These are phyloP conservation scores for Sceliomorpha sp. DNA, from an alignment of 2,888 invertebrate species.

Conservation along the genomic window DNA sequence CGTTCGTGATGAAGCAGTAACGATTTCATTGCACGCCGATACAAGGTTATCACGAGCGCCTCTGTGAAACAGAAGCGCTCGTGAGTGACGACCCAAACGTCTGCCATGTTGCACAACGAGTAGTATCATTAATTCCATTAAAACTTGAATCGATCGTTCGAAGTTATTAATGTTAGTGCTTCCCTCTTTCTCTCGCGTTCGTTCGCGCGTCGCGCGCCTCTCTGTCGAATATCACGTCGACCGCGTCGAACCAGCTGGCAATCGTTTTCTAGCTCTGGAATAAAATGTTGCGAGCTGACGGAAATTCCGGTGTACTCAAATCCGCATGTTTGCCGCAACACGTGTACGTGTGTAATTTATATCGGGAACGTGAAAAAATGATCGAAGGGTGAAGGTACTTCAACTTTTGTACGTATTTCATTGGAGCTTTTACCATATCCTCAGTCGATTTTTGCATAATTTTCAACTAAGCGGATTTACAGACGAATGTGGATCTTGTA, in stretches of 20 bases:
- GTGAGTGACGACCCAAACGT: constrained; percentile 26
- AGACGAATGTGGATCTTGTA: too few relatives aligned
- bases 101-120: constrained; percentile 22
- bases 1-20: constrained; percentile 8
- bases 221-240: constrained; percentile 10
- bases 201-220: background rate
- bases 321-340: constrained; percentile 25
- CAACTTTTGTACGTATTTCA: too few relatives aligned
- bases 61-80: constrained; percentile 17
- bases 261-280: constrained; percentile 34
- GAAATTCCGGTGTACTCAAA: constrained; percentile 24
- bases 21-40: constrained; percentile 34
- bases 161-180: constrained; percentile 35
- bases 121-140: constrained; percentile 43
- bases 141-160: constrained; percentile 38
- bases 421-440: too few relatives aligned
- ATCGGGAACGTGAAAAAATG: constrained; percentile 11
- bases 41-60: constrained; percentile 14
- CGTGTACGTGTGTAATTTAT: constrained; percentile 29
- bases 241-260: constrained; percentile 32
- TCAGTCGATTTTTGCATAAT: constrained; percentile 3
- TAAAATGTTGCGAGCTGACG: constrained; percentile 29
- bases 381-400: background rate
- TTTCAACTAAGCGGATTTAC: too few relatives aligned
- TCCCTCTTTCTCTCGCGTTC: background rate